phyloP scores from a whole-genome alignment of 2,113 vertebrate species.

The Sceloporus tristichus region DNA sequence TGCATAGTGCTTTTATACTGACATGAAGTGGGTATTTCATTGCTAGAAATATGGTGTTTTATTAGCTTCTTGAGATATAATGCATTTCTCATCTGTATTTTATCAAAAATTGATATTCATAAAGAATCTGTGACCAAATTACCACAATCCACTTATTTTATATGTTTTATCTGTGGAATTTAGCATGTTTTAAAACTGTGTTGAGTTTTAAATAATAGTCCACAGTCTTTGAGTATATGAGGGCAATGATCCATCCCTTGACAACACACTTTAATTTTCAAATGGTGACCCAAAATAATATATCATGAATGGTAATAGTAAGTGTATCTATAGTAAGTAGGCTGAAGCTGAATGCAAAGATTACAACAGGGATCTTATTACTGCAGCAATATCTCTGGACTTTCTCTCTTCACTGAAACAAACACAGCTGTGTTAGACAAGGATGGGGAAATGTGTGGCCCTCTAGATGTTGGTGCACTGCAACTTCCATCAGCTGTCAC shows the following conservation, averaged over 20 bases:
- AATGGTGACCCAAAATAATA: not conserved
- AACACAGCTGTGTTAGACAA: not conserved
- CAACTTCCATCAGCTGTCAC: not conserved
- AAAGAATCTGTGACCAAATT: slow-evolving; percentile 12
- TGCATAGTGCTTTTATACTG: slow-evolving; percentile 52
- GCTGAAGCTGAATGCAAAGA: not conserved
- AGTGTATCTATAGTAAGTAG: slow-evolving; percentile 3
- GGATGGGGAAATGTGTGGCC: not conserved
- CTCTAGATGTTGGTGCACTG: too few species aligned
- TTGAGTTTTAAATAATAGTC: not conserved
- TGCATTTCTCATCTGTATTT: not conserved
- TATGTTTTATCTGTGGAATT: not conserved
- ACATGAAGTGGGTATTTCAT: slow-evolving; percentile 45
- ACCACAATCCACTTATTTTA: not conserved
- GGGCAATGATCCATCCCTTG: slow-evolving; percentile 1
- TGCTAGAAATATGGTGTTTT: slow-evolving; percentile 35
- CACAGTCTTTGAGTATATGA: not conserved
- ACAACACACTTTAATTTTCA: not conserved
- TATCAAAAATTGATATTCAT: too few species aligned
- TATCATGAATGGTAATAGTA: not conserved
- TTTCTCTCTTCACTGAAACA: not conserved
- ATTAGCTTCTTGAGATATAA: slow-evolving; percentile 44
- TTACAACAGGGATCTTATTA: not conserved
- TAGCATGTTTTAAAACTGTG: not conserved
- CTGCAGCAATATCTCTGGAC: not conserved